Evolutionary conservation across 2,113 vertebrate genomes (phyloP), one percentile per base, ranked within the genome.

Genomic region (Dolichallabes microphthalmus): DNA sequence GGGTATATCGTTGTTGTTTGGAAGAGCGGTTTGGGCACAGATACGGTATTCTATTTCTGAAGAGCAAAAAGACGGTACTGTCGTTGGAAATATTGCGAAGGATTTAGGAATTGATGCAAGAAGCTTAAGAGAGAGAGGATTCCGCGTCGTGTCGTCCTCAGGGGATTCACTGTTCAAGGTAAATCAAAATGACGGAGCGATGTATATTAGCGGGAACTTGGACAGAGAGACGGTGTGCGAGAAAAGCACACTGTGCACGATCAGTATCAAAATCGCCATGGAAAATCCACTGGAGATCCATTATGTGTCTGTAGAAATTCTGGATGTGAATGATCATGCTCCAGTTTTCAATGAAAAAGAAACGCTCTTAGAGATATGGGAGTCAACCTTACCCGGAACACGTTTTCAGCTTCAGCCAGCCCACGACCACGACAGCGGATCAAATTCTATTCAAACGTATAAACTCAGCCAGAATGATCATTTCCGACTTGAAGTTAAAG

Each of bases 201-300:
- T 92, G 81, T 89, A 90, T 73, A 80, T 92, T 30, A 89, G 86
- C n/a, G 76, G 87, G 39, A 88, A 87, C 35, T 81, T 92, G 61
- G 92, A 92, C 66, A 61, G 92, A 76, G 92, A 92, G 35, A 69
- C 39, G 17, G 71, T 91, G 30, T 92, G 92, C 14, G 89, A 90
- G 8, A 85, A 86, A 39, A 83, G 35, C 39, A 64, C 30, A 11
- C 69, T 82, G 35, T 92, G 92, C 75, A 79, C 91, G 27, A 79
- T 92, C 4, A 87, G 81, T 87, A 82, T 93, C 4, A 79, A 87
- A 88, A 82, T 87, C 0, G 60, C 82, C 1, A 57, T 94, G 20
- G 94, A 94, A 86, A 92, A 92, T 80, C 94, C 94, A 0, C 88
- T 94, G 0, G 93, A 94, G 39, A 90, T 93, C 3, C 92, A 94